Evolutionary conservation across 2,113 vertebrate genomes (phyloP).

Genomic region (Nansenia antarctica): DNA sequence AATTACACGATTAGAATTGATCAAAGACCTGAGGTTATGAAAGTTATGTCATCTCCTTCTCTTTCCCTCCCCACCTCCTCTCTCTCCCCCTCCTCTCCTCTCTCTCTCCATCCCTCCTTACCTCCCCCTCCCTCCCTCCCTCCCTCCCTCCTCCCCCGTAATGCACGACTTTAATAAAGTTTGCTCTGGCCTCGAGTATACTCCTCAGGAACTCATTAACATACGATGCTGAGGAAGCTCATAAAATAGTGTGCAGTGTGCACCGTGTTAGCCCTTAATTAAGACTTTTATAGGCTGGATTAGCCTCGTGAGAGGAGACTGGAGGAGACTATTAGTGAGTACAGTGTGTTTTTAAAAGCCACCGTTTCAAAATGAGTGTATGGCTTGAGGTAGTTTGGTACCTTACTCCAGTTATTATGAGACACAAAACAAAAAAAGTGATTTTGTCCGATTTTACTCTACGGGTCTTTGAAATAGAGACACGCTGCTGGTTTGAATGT

Average conservation of each 20-base stretch:
- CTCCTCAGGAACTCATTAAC: slow-evolving; percentile 29
- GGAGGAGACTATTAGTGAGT: background rate
- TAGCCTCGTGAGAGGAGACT: background rate
- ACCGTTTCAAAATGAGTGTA: background rate
- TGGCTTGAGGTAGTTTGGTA: background rate
- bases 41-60: background rate
- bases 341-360: background rate
- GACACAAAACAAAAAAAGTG: background rate
- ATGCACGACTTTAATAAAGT: slow-evolving; percentile 23
- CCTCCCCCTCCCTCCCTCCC: background rate
- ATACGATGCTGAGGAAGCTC: background rate
- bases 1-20: no score
- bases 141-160: background rate
- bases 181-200: slow-evolving; percentile 2
- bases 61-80: background rate
- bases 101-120: background rate
- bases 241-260: slow-evolving; percentile 20
- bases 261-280: slow-evolving; percentile 5
- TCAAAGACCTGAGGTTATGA: background rate
- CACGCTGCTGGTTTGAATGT: no score
- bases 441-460: no score
- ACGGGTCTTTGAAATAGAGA: no score
- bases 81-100: background rate
- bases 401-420: background rate
- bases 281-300: slow-evolving; percentile 9